Conservation (phyloP, 2,888 invertebrate genomes). For the Syritta pipiens region DNA sequence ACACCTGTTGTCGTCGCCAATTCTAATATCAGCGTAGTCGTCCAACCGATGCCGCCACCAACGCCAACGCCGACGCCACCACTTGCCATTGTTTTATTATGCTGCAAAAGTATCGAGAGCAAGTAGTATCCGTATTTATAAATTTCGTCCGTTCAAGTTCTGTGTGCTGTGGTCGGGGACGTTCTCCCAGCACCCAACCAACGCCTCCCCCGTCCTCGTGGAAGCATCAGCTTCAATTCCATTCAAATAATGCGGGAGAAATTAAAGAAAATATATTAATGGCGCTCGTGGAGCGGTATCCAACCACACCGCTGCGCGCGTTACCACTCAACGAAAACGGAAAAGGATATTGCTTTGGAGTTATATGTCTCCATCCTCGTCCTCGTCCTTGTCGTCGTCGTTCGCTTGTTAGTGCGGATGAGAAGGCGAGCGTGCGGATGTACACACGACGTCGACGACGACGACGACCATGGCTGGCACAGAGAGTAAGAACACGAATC, state of each 20-base stretch:
- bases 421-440: constrained; percentile 23
- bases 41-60: constrained; percentile 9
- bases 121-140: constrained; percentile 68
- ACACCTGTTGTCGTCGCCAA: constrained; percentile 66
- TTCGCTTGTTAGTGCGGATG: constrained; percentile 4
- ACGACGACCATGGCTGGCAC: constrained; percentile 43
- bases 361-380: constrained; percentile 35
- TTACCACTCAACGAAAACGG: constrained; percentile 25
- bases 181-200: not conserved
- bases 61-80: not conserved
- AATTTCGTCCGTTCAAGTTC: constrained; percentile 56
- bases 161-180: constrained; percentile 41
- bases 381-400: constrained; percentile 3
- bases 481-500: constrained; percentile 50
- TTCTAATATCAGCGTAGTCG: constrained; percentile 53
- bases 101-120: constrained; percentile 59
- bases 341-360: constrained; percentile 52
- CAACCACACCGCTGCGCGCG: not conserved
- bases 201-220: not conserved
- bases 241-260: constrained; percentile 68
- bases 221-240: constrained; percentile 63
- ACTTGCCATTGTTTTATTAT: constrained; percentile 65
- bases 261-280: constrained; percentile 68
- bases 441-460: not conserved
- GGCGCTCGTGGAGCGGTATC: constrained; percentile 15